Percentiles rank a stretch among this genome's conserved stretches.
phyloP scores from a whole-genome alignment of 2,888 invertebrate species.

The Galerucella nymphaeae region DNA sequence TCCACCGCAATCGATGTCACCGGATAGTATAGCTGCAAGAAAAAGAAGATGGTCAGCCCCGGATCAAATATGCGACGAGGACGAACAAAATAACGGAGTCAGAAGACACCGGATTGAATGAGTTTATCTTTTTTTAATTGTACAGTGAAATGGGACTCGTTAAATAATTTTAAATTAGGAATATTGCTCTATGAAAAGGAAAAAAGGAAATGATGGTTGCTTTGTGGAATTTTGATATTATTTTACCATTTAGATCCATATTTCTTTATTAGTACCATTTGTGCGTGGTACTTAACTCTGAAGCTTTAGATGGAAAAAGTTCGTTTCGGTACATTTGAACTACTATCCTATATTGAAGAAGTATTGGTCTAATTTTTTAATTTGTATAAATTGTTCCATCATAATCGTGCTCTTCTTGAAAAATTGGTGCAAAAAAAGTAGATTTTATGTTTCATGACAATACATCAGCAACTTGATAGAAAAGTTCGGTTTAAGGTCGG shows the following conservation, averaged over 20 bases:
- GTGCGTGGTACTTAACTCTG: too few species aligned
- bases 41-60: conserved; percentile 68
- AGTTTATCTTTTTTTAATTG: conserved; percentile 26
- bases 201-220: conserved; percentile 44
- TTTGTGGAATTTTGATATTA: conserved; percentile 46
- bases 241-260: conserved; percentile 31
- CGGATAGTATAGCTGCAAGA: conserved; percentile 51
- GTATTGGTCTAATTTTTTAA: not conserved
- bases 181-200: conserved; percentile 44
- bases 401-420: not conserved
- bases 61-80: conserved; percentile 65
- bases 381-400: conserved; percentile 24
- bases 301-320: too few species aligned
- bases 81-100: conserved; percentile 49
- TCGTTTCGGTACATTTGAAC: not conserved
- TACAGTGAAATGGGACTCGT: conserved; percentile 43
- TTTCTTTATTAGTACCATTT: not conserved
- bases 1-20: conserved; percentile 46
- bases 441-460: conserved; percentile 59
- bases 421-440: conserved; percentile 43
- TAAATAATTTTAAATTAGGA: conserved; percentile 45
- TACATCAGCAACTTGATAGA: conserved; percentile 51
- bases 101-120: conserved; percentile 36
- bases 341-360: not conserved
- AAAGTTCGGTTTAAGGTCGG: too few species aligned